Evolutionary conservation across 1,140 invertebrate genomes (phyloP), one percentile per base, ranked within the genome.

Genomic region (Drosophila kikkawai): DNA sequence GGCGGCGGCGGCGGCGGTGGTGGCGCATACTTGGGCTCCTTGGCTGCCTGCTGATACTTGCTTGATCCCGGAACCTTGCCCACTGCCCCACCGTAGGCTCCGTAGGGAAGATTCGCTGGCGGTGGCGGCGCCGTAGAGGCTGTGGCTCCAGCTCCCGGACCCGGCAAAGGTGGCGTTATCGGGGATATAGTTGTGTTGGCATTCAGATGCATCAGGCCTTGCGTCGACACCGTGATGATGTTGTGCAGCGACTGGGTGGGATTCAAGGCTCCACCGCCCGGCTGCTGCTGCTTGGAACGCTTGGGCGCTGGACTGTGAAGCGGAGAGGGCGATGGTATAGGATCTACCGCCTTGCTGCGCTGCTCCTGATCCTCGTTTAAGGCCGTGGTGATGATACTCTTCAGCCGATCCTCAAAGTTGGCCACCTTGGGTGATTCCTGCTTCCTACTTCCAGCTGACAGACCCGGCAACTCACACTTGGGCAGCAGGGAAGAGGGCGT

Each of bases 351-450:
- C 63, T 88, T 88, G 66, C 95, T 88, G 36, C 95, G 93, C 68
- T 94, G 94, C 64, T 95, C 94, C 67, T 96, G 95, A 92, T 98
- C 97, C 91, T 98, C 97, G 92, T 98, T 98, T 5, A 98, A 92
- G 19, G 97, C 97, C 42, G 96, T 97, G 5, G 97, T 98, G 58
- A 98, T 98, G 55, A 98, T 98, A 92, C 96, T 97, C 93, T 98
- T 98, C 6, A 98, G 94, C n/a, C 97, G 94, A 92, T 98, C 97
- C 91, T 98, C 97, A 91, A 97, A 98, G 93, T 98, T 97, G 22
- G 96, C 96, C 26, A 97, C 96, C 83, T 96, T 95, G 0, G 96
- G 96, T 15, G 97, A 96, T 91, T 97, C 96, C 65, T 94, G 94
- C 17, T 83, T 82, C n/a, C 79, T 66, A 32, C 81, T 61, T 4